A percentile compares a stretch with the other conserved stretches of the same genome.
phyloP scores from a whole-genome alignment of 1,140 invertebrate species.

The Musca vetustissima region DNA sequence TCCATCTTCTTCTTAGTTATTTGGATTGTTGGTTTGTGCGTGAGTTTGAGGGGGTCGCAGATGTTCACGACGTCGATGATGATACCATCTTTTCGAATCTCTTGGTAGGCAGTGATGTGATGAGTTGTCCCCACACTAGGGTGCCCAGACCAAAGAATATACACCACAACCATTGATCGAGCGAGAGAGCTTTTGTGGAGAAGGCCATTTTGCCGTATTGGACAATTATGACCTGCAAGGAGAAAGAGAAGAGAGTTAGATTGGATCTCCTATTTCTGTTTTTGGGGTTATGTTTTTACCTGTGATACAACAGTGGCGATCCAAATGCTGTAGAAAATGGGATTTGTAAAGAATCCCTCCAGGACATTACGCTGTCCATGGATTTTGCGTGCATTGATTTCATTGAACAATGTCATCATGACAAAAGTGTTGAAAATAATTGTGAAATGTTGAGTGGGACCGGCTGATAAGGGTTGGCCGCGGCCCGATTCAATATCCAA shows the following conservation, averaged over 20 bases:
- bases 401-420: constrained; percentile 99
- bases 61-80: constrained; percentile 65
- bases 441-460: constrained; percentile 95
- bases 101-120: constrained; percentile 93
- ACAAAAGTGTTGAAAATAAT: constrained; percentile 99
- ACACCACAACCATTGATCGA: constrained; percentile 99
- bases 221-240: constrained; percentile 85
- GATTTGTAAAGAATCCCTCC: constrained; percentile 94
- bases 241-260: not conserved
- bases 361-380: constrained; percentile 99
- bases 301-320: constrained; percentile 89
- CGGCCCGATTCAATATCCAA: constrained; percentile 92
- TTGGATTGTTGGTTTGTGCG: not conserved
- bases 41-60: not conserved
- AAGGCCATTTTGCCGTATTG: constrained; percentile 97
- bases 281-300: constrained; percentile 65
- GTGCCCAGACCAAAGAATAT: constrained; percentile 95
- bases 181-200: constrained; percentile 82
- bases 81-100: constrained; percentile 92
- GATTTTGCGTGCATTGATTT: constrained; percentile 99
- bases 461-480: constrained; percentile 68
- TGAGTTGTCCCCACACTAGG: constrained; percentile 95
- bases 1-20: not conserved
- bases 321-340: constrained; percentile 98
- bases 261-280: not conserved